Conservation (phyloP, 1,140 invertebrate species). For the Drosophila lowei region DNA sequence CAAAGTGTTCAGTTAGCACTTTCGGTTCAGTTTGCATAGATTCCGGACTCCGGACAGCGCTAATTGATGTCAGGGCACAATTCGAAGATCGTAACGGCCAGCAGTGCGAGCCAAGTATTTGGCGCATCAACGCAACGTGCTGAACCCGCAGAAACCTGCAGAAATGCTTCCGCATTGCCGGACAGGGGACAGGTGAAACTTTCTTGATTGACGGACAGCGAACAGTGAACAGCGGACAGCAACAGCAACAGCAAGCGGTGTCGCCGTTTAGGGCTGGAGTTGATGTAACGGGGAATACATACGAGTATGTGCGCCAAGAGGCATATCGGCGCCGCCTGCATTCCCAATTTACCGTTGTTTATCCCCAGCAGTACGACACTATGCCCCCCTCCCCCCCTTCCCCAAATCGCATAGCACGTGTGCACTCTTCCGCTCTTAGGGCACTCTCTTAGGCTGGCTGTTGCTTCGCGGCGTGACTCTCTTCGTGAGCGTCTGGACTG, state of each 20-base stretch:
- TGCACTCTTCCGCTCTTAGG: constrained; percentile 32
- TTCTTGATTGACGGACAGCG: constrained; percentile 39
- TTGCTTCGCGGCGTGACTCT: constrained; percentile 63
- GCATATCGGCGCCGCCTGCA: too few species aligned
- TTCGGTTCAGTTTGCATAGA: constrained; percentile 1
- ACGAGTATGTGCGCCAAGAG: too few species aligned
- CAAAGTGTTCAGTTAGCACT: constrained; percentile 34
- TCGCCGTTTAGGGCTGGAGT: constrained; percentile 1
- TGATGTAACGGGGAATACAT: not conserved
- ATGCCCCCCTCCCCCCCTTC: constrained; percentile 4
- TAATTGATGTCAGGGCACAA: constrained; percentile 34
- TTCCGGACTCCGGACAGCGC: not conserved
- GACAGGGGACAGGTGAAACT: constrained; percentile 39
- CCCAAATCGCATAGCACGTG: constrained; percentile 24
- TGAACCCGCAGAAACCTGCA: constrained; percentile 38
- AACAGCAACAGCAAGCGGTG: not conserved
- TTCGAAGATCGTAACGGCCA: constrained; percentile 1
- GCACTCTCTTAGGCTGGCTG: constrained; percentile 61
- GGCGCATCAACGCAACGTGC: constrained; percentile 25
- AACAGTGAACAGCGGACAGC: constrained; percentile 16
- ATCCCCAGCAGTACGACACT: constrained; percentile 38
- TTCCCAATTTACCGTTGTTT: constrained; percentile 19
- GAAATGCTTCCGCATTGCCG: constrained; percentile 47
- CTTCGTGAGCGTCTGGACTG: constrained; percentile 43
- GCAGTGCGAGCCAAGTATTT: constrained; percentile 31